Conservation (phyloP, 2,113 vertebrate species). For the Azemiops feae region DNA sequence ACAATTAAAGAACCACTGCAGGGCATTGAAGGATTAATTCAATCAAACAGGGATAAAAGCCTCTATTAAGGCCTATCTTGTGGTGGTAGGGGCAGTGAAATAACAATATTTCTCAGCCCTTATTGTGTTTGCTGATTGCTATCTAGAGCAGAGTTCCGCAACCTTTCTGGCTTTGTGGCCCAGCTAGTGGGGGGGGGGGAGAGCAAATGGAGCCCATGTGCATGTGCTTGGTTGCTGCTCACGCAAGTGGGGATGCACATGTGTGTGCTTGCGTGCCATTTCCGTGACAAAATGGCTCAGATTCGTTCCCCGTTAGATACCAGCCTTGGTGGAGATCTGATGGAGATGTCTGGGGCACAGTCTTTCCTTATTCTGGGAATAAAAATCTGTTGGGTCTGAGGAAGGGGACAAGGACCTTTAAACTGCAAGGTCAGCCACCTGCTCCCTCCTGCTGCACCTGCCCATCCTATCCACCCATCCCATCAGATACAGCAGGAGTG, state of each 20-base stretch:
- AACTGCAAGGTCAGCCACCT: background rate
- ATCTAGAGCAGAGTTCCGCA: background rate
- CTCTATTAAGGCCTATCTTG: background rate
- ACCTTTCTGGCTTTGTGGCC: too few species aligned
- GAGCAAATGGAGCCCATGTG: too few species aligned
- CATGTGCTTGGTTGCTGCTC: too few species aligned
- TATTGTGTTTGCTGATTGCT: background rate
- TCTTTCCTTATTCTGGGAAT: background rate
- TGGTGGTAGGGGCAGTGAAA: background rate
- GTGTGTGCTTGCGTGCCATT: too few species aligned
- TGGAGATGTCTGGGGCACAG: background rate
- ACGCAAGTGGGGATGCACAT: too few species aligned
- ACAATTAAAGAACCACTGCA: background rate
- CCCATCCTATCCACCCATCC: background rate
- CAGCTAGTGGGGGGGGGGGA: too few species aligned
- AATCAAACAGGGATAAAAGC: background rate
- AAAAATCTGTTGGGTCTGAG: background rate
- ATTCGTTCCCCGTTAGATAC: background rate
- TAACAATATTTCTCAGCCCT: background rate
- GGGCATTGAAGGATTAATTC: background rate
- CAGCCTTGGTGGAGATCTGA: background rate
- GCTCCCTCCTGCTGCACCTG: background rate
- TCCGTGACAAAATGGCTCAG: background rate
- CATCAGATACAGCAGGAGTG: background rate
- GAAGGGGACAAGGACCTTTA: background rate